phyloP scores from a whole-genome alignment of 1,140 invertebrate genomes.

The Apolygus lucorum region DNA sequence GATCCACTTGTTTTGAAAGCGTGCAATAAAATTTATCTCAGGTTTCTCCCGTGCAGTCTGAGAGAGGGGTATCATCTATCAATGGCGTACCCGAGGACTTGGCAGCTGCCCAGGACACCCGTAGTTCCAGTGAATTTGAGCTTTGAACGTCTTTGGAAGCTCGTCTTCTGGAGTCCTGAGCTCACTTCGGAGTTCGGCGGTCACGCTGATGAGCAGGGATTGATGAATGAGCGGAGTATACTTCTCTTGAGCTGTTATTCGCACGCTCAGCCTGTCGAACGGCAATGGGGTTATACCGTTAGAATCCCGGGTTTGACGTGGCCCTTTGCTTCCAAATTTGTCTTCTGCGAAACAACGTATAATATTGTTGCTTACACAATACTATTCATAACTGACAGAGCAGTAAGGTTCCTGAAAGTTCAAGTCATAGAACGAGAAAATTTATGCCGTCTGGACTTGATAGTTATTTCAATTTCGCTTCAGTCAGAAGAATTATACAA shows the following conservation, averaged over 20 bases:
- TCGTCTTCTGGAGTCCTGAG: not conserved
- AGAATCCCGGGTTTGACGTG: too few relatives aligned
- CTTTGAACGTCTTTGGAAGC: not conserved
- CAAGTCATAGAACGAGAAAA: too few relatives aligned
- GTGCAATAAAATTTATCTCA: not conserved
- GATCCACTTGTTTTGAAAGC: not conserved
- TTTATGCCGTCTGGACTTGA: too few relatives aligned
- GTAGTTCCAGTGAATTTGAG: not conserved
- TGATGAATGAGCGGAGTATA: not conserved
- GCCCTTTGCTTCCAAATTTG: too few relatives aligned
- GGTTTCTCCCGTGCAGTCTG: not conserved
- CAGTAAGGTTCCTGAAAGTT: too few relatives aligned
- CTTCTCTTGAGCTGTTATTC: not conserved
- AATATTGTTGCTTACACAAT: too few relatives aligned
- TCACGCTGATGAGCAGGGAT: not conserved
- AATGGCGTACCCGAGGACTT: not conserved
- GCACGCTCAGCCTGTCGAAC: not conserved
- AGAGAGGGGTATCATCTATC: not conserved
- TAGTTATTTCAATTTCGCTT: too few relatives aligned
- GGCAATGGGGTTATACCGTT: too few relatives aligned
- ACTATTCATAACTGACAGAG: too few relatives aligned
- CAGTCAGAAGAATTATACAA: too few relatives aligned
- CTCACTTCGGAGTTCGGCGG: not conserved
- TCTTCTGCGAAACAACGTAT: too few relatives aligned
- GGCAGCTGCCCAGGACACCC: not conserved